These are phyloP conservation scores for Rambutsinella grinnellia DNA, from an alignment of 2,888 invertebrate genomes.

Conservation along the genomic window DNA sequence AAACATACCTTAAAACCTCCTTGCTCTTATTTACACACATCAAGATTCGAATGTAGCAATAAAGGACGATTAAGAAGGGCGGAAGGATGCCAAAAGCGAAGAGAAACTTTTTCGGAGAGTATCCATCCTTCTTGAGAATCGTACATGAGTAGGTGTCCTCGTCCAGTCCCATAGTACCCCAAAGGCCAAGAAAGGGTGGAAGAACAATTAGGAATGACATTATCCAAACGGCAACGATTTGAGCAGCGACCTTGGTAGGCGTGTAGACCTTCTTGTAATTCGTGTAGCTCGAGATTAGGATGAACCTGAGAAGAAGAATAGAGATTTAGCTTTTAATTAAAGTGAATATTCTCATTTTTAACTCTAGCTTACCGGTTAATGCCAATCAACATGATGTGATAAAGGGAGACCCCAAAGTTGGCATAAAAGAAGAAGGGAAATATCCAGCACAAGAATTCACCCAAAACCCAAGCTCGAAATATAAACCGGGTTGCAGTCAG, in stretches of 20 bases:
- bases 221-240: constrained; percentile 85
- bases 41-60: constrained; percentile 89
- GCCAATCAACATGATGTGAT: constrained; percentile 92
- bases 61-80: constrained; percentile 86
- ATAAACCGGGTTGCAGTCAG: constrained; percentile 84
- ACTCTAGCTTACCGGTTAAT: constrained; percentile 78
- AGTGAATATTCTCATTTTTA: not conserved
- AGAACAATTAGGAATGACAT: constrained; percentile 80
- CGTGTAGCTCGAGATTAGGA: constrained; percentile 85
- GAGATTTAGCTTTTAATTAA: too few relatives aligned
- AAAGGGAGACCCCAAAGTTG: constrained; percentile 87
- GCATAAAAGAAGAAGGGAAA: constrained; percentile 92
- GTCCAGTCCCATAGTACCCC: constrained; percentile 88
- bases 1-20: constrained; percentile 66
- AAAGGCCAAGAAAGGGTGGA: constrained; percentile 83
- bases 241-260: constrained; percentile 79
- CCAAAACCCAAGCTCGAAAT: constrained; percentile 85
- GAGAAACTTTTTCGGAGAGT: constrained; percentile 86
- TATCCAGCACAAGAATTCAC: constrained; percentile 82
- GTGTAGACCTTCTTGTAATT: constrained; percentile 85
- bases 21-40: constrained; percentile 83
- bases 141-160: constrained; percentile 89
- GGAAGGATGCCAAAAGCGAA: constrained; percentile 87
- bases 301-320: constrained; percentile 78
- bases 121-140: constrained; percentile 82